Evolutionary conservation across 2,888 invertebrate species (phyloP), one percentile per base, ranked within the genome.

Genomic region (Antheraea yamamai): DNA sequence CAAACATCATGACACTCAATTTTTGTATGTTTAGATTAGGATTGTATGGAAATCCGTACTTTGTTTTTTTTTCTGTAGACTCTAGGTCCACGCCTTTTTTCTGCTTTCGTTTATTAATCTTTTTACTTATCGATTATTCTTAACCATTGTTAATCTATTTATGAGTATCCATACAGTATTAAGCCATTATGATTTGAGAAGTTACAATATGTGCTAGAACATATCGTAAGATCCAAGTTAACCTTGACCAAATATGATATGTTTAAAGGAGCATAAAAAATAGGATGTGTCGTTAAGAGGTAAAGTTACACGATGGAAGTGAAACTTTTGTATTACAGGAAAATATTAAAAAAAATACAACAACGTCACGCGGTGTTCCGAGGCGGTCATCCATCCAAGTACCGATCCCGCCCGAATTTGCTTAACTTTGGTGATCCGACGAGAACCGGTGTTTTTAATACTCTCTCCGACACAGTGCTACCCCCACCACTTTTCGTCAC

Each of bases 391-490:
- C 86, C 86, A 86, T 88, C 90, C 89, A 93, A 92, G 92, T 92
- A 93, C 92, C 92, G 90, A 92, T 89, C 89, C 84, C 91, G 92
- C 92, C 92, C 92, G 90, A 92, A 88, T 91, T 91, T 92, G 91
- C 91, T 92, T 93, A 91, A 92, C 91, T 90, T 90, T 91, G 90
- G 91, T 91, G 91, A 91, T 92, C 91, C 90, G 91, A 91, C 90
- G 91, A 90, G 89, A 91, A 89, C 89, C 89, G 89, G 90, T 89
- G 73, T 72, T 75, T 73, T 75, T 68, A 73, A 72, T 73, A 47
- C 47, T 47, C 6, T 39, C 7, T 12, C 12, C 12, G 47, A 12
- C 12, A 47, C 47, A 47, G 10, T 47, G 10, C 10, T 47, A 7
- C 39, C 39, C 7, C 39, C 39, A 39, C 39, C 39, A 39, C 39